Evolutionary conservation across 2,797 vertebrate species (phyloP).

Genomic region (Aratinga solstitialis): DNA sequence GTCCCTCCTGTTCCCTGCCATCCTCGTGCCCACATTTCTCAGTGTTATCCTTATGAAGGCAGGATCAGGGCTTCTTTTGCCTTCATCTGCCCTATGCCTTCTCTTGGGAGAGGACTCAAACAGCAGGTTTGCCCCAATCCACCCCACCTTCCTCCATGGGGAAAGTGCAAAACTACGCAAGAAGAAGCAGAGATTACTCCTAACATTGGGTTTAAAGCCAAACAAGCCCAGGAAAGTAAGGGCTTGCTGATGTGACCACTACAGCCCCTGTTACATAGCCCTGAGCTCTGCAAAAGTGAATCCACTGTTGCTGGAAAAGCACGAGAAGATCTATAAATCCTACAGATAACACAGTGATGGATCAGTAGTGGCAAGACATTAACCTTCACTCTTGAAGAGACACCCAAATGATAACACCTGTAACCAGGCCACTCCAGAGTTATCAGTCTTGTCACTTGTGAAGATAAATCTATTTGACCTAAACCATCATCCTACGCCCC

Average conservation of each 20-base stretch:
- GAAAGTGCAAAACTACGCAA: background rate
- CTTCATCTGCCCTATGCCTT: constrained; percentile 19
- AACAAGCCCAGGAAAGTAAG: constrained; percentile 13
- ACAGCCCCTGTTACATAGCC: background rate
- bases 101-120: background rate
- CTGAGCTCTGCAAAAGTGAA: background rate
- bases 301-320: background rate
- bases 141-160: background rate
- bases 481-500: background rate
- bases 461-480: constrained; percentile 55
- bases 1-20: background rate
- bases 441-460: constrained; percentile 39
- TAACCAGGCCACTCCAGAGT: constrained; percentile 33
- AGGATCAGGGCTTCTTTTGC: background rate
- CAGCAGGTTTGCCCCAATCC: background rate
- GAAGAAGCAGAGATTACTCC: background rate
- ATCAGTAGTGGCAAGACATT: constrained; percentile 61
- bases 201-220: background rate
- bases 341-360: constrained; percentile 38
- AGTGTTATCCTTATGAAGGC: background rate
- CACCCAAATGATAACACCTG: constrained; percentile 66
- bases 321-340: constrained; percentile 21
- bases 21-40: background rate
- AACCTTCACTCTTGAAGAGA: constrained; percentile 68
- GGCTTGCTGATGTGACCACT: background rate